Base-by-base conservation (phyloP, 2,797 vertebrate species). In the Bradypodion pumilum region DNA sequence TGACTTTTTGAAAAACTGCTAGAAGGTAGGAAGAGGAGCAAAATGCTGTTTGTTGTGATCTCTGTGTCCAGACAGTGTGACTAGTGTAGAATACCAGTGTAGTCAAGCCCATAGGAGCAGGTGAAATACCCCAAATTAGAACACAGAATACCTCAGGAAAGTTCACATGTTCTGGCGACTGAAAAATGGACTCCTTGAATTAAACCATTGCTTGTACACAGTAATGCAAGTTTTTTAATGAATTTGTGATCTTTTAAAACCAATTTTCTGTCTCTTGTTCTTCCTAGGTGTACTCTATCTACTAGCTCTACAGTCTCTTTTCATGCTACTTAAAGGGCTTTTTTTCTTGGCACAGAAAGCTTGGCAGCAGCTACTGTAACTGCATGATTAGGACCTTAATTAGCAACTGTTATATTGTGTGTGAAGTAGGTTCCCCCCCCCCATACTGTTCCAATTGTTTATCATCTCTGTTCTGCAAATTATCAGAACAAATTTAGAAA, bases 401-500 rank as follows among this genome's bases (percentile, higher is more conserved):
- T 73, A 37, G 52, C 7, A 75, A 59, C 40, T 66, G 19, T 46
- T 49, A 49, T 7, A 23, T 16, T 78, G 62, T 23, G 29, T 5
- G 52, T 46, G 29, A 68, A 37, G 32, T 49, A 40, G 46, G 62
- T 78, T 16, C 25, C 42, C n/a, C 63, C 27, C 40, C 7, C 12
- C 40, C 35, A 35, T 56, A 65, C 10, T 40, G 19, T 65, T 74
- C 6, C 19, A 74, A 44, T 21, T 25, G 76, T 78, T 86, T 76
- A 0, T 0, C 5, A 60, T 21, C 56, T 16, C 46, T 86, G 75
- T 62, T 1, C 69, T 2, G 46, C 42, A 13, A 46, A n/a, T 63
- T 42, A 25, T 87, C 21, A 29, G 59, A 86, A 86, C 29, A 46
- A 87, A 56, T 86, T 90, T 82, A 21, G 82, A 75, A 7, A n/a